Evolutionary conservation across 2,113 vertebrate genomes (phyloP).

Genomic region (Genyomyrus donnyi): DNA sequence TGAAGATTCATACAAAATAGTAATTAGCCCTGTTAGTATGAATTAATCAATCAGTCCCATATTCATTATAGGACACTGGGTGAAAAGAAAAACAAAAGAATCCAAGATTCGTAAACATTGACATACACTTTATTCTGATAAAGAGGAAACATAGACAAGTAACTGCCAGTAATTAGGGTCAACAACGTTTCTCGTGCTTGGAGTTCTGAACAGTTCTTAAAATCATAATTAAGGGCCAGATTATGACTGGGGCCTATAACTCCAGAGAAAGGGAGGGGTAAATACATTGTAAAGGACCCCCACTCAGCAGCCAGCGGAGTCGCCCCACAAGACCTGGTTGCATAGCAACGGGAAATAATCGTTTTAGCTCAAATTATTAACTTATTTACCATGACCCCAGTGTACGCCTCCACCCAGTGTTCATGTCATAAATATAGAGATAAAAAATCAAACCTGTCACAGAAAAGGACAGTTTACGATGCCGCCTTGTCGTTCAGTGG

Average conservation of each 20-base stretch:
- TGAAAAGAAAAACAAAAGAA: not conserved
- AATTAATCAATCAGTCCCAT: not conserved
- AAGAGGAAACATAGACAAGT: not conserved
- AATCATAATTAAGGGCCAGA: not conserved
- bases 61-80: not conserved
- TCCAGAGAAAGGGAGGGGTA: not conserved
- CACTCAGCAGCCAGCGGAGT: not conserved
- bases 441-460: not conserved
- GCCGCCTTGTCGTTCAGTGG: not conserved
- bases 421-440: not conserved
- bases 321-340: not conserved
- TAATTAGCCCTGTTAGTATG: not conserved
- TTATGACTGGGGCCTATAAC: not conserved
- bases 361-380: slow-evolving; percentile 16
- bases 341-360: slow-evolving; percentile 14
- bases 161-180: not conserved
- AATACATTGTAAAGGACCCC: not conserved
- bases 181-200: not conserved
- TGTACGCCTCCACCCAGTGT: not conserved
- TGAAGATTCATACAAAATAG: not conserved
- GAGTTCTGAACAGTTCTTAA: not conserved
- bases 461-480: not conserved
- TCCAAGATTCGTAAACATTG: not conserved
- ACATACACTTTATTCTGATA: not conserved
- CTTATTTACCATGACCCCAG: slow-evolving; percentile 14